Evolutionary conservation across 2,888 invertebrate species (phyloP).

Genomic region (Drosophila pseudotakahashii): DNA sequence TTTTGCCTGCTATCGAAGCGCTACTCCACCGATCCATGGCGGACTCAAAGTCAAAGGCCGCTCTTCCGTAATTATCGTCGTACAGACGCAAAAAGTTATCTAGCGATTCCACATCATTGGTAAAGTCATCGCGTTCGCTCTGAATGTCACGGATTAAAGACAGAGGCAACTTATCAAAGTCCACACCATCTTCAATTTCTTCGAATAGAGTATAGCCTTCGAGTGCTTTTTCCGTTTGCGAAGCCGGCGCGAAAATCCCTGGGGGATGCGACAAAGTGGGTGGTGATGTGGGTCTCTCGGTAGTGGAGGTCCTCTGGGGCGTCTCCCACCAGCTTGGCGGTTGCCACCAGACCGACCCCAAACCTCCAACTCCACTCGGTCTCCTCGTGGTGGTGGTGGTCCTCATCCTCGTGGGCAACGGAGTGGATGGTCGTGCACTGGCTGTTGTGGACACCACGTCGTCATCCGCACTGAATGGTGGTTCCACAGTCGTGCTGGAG

Average conservation of each 20-base stretch:
- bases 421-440: conserved; percentile 30
- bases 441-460: conserved; percentile 12
- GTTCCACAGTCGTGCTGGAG: conserved; percentile 82
- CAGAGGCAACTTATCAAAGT: conserved; percentile 81
- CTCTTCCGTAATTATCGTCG: conserved; percentile 83
- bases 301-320: conserved; percentile 65
- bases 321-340: conserved; percentile 79
- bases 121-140: conserved; percentile 81
- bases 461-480: conserved; percentile 78
- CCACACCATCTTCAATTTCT: conserved; percentile 66
- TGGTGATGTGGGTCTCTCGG: conserved; percentile 56
- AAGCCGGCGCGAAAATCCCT: conserved; percentile 76
- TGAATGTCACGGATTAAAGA: conserved; percentile 82
- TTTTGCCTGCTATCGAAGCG: conserved; percentile 82
- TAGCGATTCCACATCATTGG: conserved; percentile 82
- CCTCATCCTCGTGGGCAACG: conserved; percentile 12
- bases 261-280: conserved; percentile 78
- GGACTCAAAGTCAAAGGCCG: conserved; percentile 74
- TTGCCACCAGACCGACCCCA: conserved; percentile 69
- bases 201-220: conserved; percentile 74
- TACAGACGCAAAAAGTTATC: conserved; percentile 83
- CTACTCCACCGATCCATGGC: conserved; percentile 81
- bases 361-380: conserved; percentile 11
- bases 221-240: conserved; percentile 1
- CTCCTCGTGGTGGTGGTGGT: conserved; percentile 45